A percentile compares a stretch with the other conserved stretches of the same genome.
These are phyloP conservation scores for Belgica antarctica DNA, from an alignment of 2,888 invertebrate species.

Conservation along the genomic window DNA sequence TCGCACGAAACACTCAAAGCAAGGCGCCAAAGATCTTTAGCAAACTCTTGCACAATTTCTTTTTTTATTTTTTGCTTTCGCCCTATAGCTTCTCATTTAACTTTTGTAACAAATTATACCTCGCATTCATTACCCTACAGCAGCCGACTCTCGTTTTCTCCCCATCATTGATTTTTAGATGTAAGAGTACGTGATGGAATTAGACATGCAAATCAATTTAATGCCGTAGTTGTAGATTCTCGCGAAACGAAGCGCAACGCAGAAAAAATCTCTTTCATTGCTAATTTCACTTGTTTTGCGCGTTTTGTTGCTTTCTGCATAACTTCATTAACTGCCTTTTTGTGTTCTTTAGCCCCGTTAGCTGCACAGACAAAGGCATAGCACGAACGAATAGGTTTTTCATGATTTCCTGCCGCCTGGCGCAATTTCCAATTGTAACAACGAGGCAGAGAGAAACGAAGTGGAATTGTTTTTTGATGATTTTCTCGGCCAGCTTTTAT, in stretches of 20 bases:
- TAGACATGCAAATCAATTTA: slow-evolving; percentile 42
- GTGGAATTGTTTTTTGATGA: slow-evolving; percentile 10
- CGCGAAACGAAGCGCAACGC: not conserved
- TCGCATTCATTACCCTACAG: not conserved
- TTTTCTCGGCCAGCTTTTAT: not conserved
- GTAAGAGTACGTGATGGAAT: slow-evolving; percentile 29
- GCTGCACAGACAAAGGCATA: not conserved
- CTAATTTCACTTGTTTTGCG: not conserved
- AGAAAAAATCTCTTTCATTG: slow-evolving; percentile 29
- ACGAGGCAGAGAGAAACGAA: not conserved
- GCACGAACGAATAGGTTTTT: not conserved
- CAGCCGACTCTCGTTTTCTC: not conserved
- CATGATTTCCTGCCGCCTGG: not conserved
- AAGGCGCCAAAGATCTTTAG: not conserved
- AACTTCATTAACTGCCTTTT: slow-evolving; percentile 39
- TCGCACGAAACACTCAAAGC: too few relatives aligned
- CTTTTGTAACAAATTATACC: not conserved
- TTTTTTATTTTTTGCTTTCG: not conserved
- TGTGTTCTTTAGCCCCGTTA: too few relatives aligned
- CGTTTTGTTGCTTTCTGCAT: not conserved
- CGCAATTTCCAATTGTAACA: too few relatives aligned
- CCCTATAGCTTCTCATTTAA: not conserved
- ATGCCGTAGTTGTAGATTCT: not conserved
- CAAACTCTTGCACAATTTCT: too few relatives aligned
- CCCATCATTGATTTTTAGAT: slow-evolving; percentile 8